Percentiles rank a stretch among this genome's conserved stretches.
phyloP scores from a whole-genome alignment of 2,888 invertebrate genomes.

The Tenodera sinensis region DNA sequence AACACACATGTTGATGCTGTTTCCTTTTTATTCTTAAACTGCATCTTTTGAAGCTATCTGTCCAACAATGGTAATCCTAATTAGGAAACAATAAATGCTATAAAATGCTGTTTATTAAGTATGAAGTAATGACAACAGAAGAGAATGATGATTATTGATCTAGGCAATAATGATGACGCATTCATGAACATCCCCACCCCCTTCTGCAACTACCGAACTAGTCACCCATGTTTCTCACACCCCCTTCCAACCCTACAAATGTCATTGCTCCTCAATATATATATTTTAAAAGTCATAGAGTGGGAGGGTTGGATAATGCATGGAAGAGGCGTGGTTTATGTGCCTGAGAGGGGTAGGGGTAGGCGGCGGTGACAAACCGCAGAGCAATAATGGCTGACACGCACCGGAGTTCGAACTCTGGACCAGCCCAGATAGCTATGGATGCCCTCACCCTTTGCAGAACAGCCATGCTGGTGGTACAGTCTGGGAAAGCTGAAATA shows the following conservation, averaged over 20 bases:
- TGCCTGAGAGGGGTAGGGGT: background rate
- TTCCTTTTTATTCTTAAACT: background rate
- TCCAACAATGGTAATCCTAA: background rate
- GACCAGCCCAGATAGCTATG: slow-evolving; percentile 16
- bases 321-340: slow-evolving; percentile 17
- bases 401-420: slow-evolving; percentile 26
- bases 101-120: background rate
- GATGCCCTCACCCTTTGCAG: background rate
- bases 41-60: background rate
- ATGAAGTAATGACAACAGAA: background rate
- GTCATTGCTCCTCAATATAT: slow-evolving; percentile 25
- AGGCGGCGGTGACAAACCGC: slow-evolving; percentile 26
- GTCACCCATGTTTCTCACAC: background rate
- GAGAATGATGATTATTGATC: slow-evolving; percentile 25
- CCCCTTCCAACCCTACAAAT: slow-evolving; percentile 11
- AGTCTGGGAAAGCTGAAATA: background rate
- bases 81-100: background rate
- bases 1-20: background rate
- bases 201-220: background rate
- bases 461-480: background rate
- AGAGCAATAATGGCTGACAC: slow-evolving; percentile 30
- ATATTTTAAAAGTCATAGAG: slow-evolving; percentile 4
- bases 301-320: slow-evolving; percentile 7
- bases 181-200: slow-evolving; percentile 10
- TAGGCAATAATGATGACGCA: slow-evolving; percentile 27